Evolutionary conservation across 1,140 invertebrate genomes (phyloP).

Genomic region (Pinna nobilis): DNA sequence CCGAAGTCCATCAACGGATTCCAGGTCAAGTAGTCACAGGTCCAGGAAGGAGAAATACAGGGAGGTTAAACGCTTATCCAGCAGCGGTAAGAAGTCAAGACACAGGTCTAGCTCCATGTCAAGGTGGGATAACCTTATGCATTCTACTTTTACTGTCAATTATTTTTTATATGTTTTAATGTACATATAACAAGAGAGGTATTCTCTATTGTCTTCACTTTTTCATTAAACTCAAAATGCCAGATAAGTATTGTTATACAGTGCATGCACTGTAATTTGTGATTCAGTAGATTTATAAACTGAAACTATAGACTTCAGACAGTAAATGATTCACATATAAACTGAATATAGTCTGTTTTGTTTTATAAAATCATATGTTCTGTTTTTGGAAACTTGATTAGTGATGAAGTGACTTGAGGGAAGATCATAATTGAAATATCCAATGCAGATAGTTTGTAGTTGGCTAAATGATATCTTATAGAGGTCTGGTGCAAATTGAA

Average conservation of each 20-base stretch:
- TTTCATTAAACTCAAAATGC: not conserved
- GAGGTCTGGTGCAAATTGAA: no score
- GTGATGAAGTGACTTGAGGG: no score
- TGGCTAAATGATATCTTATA: no score
- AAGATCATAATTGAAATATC: no score
- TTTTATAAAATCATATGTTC: no score
- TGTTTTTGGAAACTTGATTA: no score
- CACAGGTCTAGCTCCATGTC: constrained; percentile 64
- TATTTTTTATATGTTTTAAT: constrained; percentile 1
- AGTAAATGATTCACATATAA: no score
- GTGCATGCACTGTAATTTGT: not conserved
- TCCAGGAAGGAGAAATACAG: constrained; percentile 27
- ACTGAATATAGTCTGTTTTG: no score
- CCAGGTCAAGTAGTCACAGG: constrained; percentile 16
- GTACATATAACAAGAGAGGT: no score
- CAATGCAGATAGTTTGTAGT: no score
- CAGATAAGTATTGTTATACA: not conserved
- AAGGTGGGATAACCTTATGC: constrained; percentile 57
- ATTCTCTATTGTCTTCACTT: not conserved
- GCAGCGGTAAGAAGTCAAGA: constrained; percentile 69
- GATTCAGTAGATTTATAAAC: no score
- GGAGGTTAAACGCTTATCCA: constrained; percentile 24
- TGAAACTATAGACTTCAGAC: no score
- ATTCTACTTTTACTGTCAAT: not conserved
- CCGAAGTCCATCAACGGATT: constrained; percentile 29